Evolutionary conservation across 1,140 invertebrate species (phyloP).

Genomic region (Saccostrea glomerata): DNA sequence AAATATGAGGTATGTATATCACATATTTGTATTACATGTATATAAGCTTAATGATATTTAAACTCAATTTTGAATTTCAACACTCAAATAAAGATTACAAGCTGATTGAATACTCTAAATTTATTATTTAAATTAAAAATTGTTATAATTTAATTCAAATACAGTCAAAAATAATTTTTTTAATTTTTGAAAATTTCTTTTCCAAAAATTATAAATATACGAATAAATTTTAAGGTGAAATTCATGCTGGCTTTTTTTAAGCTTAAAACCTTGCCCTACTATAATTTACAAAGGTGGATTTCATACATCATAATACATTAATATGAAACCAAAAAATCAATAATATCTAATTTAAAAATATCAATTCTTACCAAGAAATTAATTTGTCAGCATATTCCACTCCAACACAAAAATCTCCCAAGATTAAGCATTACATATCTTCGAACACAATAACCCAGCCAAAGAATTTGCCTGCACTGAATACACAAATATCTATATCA

Average conservation of each 20-base stretch:
- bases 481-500: conserved; percentile 33
- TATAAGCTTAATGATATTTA: too few relatives aligned
- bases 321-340: not conserved
- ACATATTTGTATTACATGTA: too few relatives aligned
- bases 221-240: too few relatives aligned
- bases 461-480: conserved; percentile 6
- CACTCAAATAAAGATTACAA: too few relatives aligned
- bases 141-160: too few relatives aligned
- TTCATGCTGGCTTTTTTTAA: conserved; percentile 1
- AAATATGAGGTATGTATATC: too few relatives aligned
- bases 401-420: not conserved
- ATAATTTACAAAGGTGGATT: not conserved
- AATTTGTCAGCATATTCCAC: conserved; percentile 11
- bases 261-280: not conserved
- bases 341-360: not conserved
- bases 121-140: too few relatives aligned
- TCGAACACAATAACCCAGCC: not conserved
- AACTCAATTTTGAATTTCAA: too few relatives aligned
- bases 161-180: too few relatives aligned
- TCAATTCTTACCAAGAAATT: not conserved
- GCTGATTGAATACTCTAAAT: too few relatives aligned
- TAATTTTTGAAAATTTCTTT: too few relatives aligned
- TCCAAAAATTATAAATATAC: too few relatives aligned
- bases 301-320: not conserved
- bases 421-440: conserved; percentile 13